A percentile compares a stretch with the other conserved stretches of the same genome.
Conservation (phyloP, 2,888 invertebrate genomes). For the Salpingus planirostris region DNA sequence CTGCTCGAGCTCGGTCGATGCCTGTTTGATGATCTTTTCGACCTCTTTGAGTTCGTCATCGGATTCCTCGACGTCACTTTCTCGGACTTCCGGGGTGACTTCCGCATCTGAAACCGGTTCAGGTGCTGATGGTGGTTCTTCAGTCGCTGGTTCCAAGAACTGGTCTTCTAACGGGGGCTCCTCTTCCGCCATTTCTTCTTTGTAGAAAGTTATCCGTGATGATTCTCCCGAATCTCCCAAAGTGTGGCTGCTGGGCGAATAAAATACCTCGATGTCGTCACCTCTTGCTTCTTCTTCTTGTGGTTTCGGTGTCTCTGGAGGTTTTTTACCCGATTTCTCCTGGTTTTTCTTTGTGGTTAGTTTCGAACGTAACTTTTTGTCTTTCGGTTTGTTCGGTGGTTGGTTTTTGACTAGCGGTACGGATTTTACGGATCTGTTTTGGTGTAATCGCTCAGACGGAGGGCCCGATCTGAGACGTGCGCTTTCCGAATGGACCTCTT, state of each 20-base stretch:
- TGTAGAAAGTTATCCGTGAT: conserved; percentile 1
- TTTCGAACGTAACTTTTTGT: background rate
- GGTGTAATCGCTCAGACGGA: too few species aligned
- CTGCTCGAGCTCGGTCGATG: conserved; percentile 28
- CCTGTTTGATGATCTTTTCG: conserved; percentile 31
- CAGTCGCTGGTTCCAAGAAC: background rate
- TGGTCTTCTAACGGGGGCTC: conserved; percentile 3
- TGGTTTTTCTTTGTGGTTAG: too few species aligned
- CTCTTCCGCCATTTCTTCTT: conserved; percentile 7
- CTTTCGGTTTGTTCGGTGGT: background rate
- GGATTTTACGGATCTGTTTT: too few species aligned
- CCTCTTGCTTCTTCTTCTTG: conserved; percentile 1
- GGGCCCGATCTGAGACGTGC: too few species aligned
- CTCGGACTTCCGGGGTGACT: conserved; percentile 7
- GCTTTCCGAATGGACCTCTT: too few species aligned
- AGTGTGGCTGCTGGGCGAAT: conserved; percentile 22
- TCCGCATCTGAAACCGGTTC: too few species aligned
- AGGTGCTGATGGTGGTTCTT: background rate
- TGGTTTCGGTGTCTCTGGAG: too few species aligned
- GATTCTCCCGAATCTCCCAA: conserved; percentile 4
- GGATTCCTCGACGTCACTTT: conserved; percentile 16
- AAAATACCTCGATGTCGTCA: conserved; percentile 19
- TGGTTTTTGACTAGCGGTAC: too few species aligned
- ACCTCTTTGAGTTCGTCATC: conserved; percentile 32
- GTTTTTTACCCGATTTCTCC: too few species aligned